Conservation (phyloP, 1,140 invertebrate genomes). For the Trachymyrmex cornetzi region DNA sequence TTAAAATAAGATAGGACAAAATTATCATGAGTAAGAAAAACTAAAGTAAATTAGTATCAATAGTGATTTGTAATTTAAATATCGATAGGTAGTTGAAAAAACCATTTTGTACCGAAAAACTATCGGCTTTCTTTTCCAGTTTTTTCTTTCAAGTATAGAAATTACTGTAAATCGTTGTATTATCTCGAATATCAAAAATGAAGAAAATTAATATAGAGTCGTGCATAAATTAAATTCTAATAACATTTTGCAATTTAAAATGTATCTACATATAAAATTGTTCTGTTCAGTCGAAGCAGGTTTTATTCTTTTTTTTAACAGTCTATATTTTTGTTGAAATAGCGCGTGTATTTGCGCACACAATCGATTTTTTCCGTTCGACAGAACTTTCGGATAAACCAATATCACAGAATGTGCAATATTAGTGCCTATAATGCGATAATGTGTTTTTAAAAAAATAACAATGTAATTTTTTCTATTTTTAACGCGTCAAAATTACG, state of each 20-base stretch:
- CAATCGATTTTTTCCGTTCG: neutral
- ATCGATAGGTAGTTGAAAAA: conserved; percentile 3
- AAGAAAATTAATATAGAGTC: conserved; percentile 2
- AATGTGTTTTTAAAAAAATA: conserved; percentile 7
- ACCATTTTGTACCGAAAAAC: neutral
- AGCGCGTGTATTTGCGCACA: neutral
- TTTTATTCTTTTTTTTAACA: conserved; percentile 17
- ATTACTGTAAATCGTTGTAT: neutral
- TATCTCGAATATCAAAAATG: neutral
- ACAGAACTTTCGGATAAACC: conserved; percentile 3
- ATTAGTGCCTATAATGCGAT: neutral
- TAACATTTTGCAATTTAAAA: conserved; percentile 16
- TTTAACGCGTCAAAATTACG: neutral
- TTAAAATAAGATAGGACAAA: neutral
- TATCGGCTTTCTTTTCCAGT: neutral
- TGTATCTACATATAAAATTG: neutral
- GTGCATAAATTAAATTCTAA: neutral
- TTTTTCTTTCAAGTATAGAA: conserved; percentile 14
- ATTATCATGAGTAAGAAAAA: neutral
- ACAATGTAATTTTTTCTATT: conserved; percentile 21
- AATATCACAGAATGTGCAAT: conserved; percentile 22
- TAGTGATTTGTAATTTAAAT: conserved; percentile 25
- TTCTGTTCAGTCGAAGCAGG: neutral
- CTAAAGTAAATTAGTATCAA: conserved; percentile 13
- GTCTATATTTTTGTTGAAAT: conserved; percentile 27